Evolutionary conservation across 2,113 vertebrate species (phyloP).

Genomic region (Coturnix japonica): DNA sequence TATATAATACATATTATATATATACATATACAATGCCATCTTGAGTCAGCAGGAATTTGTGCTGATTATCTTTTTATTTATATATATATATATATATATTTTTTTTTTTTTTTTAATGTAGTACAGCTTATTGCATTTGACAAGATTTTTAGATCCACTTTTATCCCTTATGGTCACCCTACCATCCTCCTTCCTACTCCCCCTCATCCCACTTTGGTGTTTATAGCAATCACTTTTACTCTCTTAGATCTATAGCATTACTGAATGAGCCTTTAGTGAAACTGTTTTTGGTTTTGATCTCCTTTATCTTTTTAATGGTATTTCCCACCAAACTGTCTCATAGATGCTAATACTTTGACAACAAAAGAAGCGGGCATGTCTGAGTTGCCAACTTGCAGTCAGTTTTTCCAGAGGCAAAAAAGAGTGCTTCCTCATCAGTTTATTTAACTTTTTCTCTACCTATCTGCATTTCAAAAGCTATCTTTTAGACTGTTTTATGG

Average conservation of each 20-base stretch:
- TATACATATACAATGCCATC: neutral
- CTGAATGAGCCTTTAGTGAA: neutral
- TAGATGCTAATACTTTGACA: slow-evolving; percentile 46
- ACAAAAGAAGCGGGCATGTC: neutral
- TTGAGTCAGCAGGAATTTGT: neutral
- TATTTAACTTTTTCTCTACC: slow-evolving; percentile 36
- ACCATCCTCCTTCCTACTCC: neutral
- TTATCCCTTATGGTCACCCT: neutral
- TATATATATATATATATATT: no score
- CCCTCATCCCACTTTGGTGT: neutral
- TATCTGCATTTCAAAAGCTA: slow-evolving; percentile 21
- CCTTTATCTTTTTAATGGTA: slow-evolving; percentile 36
- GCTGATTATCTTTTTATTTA: neutral
- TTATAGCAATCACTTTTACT: neutral
- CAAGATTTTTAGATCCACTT: neutral
- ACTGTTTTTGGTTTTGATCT: slow-evolving; percentile 22
- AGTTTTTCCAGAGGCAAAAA: slow-evolving; percentile 30
- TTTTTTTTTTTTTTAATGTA: neutral
- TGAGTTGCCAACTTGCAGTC: slow-evolving; percentile 32
- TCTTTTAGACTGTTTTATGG: neutral
- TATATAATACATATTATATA: no score
- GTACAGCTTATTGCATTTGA: neutral
- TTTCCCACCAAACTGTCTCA: slow-evolving; percentile 28
- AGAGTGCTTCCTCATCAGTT: neutral
- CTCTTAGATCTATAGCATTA: neutral